Evolutionary conservation across 2,797 vertebrate species (phyloP), one percentile per base, ranked within the genome.

Genomic region (Triplophysa bombifrons): DNA sequence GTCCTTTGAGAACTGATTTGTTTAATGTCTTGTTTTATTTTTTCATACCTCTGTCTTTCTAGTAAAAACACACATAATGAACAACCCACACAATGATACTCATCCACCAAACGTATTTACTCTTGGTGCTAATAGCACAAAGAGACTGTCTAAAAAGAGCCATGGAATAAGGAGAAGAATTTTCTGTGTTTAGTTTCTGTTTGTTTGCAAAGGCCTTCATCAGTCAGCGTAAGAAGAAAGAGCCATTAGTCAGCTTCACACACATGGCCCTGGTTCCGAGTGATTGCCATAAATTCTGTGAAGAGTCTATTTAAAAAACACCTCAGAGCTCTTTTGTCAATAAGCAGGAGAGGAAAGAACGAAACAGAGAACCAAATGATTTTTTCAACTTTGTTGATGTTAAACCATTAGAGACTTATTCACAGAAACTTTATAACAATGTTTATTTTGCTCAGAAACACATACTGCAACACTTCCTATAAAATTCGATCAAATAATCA

Each of bases 201-300:
- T 82, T 80, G 77, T 67, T 74, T 83, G 72, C 19, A 66, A 83
- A 66, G 20, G 44, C 66, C 82, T 80, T 67, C 78, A 80, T 83
- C 82, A 77, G 78, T 80, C 82, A 83, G 78, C 34, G 56, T 46
- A 14, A 55, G 44, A 64, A 80, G 76, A 44, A 83, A 46, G 55
- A 68, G 74, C 74, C 78, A 73, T 83, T 76, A 83, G 82, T 83
- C 82, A 80, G 75, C 74, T 76, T 69, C 69, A 67, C 79, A 74
- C 56, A 75, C 75, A 85, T 81, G 82, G 82, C 34, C 56, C 55
- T 46, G 70, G 19, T 74, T 78, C 53, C 74, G 38, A 58, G 66
- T 50, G 80, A 75, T 80, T 56, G 60, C 65, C 74, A 80, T 72
- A 68, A 72, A 63, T 69, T 75, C 53, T 68, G 34, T 56, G 48